Evolutionary conservation across 2,888 invertebrate genomes (phyloP).

Genomic region (Aleiodes leptofemur): DNA sequence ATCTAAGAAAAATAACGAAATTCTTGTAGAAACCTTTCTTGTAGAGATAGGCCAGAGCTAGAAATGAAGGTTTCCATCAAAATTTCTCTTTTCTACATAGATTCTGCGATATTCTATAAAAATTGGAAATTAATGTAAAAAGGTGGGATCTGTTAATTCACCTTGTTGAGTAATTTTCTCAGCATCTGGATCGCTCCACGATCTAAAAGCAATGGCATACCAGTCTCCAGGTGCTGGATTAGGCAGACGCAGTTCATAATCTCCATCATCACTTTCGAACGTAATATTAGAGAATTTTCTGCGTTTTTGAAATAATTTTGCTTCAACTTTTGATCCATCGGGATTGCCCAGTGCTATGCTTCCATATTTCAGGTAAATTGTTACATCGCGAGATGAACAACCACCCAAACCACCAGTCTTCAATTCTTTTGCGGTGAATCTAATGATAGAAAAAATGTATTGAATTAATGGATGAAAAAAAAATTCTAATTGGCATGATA

Average conservation of each 20-base stretch:
- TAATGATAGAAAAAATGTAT: constrained; percentile 50
- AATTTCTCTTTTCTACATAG: too few species aligned
- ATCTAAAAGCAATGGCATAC: constrained; percentile 87
- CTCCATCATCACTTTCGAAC: constrained; percentile 80
- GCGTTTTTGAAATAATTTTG: constrained; percentile 78
- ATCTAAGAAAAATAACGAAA: constrained; percentile 6
- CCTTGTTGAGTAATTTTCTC: constrained; percentile 87
- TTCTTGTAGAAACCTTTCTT: not conserved
- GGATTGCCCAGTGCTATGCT: constrained; percentile 90
- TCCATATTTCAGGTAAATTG: constrained; percentile 86
- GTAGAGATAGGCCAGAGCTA: too few species aligned
- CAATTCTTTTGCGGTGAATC: constrained; percentile 69
- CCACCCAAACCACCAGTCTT: constrained; percentile 77
- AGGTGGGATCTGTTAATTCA: constrained; percentile 66
- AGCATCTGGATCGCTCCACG: constrained; percentile 85
- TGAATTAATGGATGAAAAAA: too few species aligned
- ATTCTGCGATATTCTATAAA: too few species aligned
- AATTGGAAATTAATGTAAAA: not conserved
- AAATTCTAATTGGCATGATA: too few species aligned
- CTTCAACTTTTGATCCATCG: constrained; percentile 86
- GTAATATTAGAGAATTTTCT: constrained; percentile 78
- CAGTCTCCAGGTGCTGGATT: constrained; percentile 86
- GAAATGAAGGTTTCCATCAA: too few species aligned
- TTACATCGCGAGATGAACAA: constrained; percentile 80
- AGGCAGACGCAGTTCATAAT: constrained; percentile 79